Evolutionary conservation across 2,797 vertebrate species (phyloP).

Genomic region (Acipenser ruthenus): DNA sequence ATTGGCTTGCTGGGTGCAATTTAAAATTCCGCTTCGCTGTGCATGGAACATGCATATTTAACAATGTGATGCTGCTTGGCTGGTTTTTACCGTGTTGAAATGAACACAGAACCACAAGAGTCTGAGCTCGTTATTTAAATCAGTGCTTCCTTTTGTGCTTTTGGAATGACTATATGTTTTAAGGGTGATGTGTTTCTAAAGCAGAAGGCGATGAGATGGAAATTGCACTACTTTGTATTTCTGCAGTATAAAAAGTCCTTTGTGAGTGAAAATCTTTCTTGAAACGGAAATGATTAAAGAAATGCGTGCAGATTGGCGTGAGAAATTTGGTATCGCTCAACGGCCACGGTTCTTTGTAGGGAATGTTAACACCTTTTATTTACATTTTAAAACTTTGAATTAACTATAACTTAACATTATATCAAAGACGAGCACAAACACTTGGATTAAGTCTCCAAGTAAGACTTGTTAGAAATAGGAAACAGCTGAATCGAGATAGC

Average conservation of each 20-base stretch:
- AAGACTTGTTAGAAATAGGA: too few relatives aligned
- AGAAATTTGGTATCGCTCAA: neutral
- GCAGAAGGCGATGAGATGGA: neutral
- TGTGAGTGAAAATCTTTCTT: neutral
- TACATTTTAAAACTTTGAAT: neutral
- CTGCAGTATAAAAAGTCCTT: neutral
- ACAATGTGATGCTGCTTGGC: conserved; percentile 4
- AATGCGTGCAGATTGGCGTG: neutral
- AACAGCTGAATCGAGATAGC: too few relatives aligned
- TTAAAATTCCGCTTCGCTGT: neutral
- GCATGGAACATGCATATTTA: conserved; percentile 3
- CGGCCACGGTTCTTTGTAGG: neutral
- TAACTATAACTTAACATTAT: too few relatives aligned
- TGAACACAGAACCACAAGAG: neutral
- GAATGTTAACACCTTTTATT: too few relatives aligned
- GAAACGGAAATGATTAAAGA: neutral
- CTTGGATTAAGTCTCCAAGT: too few relatives aligned
- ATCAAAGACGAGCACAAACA: neutral
- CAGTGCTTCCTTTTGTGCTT: neutral
- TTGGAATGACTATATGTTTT: neutral
- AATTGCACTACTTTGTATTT: neutral
- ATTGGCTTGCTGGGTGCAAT: neutral
- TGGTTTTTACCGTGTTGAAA: neutral
- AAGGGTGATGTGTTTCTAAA: conserved; percentile 1
- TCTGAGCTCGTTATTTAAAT: conserved; percentile 7